Percentiles rank a stretch among this genome's conserved stretches.
Conservation (phyloP, 2,888 invertebrate genomes). For the Micoletzkya japonica region DNA sequence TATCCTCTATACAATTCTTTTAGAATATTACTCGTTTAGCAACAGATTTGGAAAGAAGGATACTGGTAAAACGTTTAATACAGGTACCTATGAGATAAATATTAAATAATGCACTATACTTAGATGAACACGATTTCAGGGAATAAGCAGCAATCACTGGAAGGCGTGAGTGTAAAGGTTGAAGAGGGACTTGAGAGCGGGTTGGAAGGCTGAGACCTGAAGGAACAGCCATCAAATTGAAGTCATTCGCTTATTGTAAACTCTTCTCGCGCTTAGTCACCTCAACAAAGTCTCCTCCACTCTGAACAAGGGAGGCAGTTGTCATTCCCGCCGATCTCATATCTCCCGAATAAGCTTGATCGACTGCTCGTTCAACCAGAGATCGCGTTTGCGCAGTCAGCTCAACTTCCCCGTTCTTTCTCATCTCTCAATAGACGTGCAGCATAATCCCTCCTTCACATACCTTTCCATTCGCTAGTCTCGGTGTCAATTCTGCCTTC, state of each 20-base stretch:
- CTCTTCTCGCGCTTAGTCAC: too few relatives aligned
- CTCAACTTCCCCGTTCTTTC: background rate
- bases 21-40: too few relatives aligned
- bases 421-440: background rate
- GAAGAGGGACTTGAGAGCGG: conserved; percentile 23
- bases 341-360: conserved; percentile 10
- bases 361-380: conserved; percentile 19
- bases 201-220: conserved; percentile 24
- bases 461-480: background rate
- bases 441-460: background rate
- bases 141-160: too few relatives aligned
- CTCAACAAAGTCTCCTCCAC: conserved; percentile 19
- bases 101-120: too few relatives aligned
- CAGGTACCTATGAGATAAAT: too few relatives aligned
- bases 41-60: too few relatives aligned
- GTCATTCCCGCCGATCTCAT: background rate
- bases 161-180: conserved; percentile 17
- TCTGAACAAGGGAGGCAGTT: background rate
- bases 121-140: too few relatives aligned
- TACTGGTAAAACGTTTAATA: too few relatives aligned
- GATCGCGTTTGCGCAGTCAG: background rate
- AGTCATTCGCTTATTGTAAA: too few relatives aligned
- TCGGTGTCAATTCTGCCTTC: conserved; percentile 6
- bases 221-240: too few relatives aligned
- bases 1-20: too few relatives aligned